phyloP scores from a whole-genome alignment of 23 tunicate species.

The Trididemnum miniatum region DNA sequence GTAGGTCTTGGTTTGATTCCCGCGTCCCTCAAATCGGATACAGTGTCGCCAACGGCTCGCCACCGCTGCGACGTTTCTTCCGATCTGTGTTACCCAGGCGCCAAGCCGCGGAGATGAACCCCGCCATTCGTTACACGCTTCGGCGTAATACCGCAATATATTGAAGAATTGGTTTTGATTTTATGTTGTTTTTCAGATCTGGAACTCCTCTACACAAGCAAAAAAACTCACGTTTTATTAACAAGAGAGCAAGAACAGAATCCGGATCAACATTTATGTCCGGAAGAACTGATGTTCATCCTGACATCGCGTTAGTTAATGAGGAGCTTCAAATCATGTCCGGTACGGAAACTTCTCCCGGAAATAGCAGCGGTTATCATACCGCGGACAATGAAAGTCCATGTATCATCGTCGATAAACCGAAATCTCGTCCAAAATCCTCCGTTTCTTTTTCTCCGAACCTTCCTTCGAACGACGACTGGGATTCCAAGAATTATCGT shows the following conservation, averaged over 20 bases:
- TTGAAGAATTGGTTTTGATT: too few species aligned
- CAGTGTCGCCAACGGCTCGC: too few species aligned
- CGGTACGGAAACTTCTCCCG: conserved; percentile 50
- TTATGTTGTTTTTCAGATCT: too few species aligned
- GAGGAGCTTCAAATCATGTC: conserved; percentile 49
- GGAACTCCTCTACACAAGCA: conserved; percentile 28
- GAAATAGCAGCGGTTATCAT: conserved; percentile 64
- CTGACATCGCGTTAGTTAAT: conserved; percentile 46
- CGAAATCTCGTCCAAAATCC: conserved; percentile 9
- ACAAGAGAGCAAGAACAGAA: conserved; percentile 59
- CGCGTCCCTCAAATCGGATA: too few species aligned
- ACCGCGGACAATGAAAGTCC: conserved; percentile 54
- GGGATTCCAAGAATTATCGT: conserved; percentile 8
- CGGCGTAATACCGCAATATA: too few species aligned
- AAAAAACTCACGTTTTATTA: conserved; percentile 23
- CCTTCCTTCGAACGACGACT: neutral
- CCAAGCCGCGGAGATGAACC: too few species aligned
- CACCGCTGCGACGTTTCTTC: too few species aligned
- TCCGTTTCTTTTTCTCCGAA: conserved; percentile 15
- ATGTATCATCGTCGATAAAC: conserved; percentile 9
- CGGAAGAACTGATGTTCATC: neutral
- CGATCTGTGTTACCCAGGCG: too few species aligned
- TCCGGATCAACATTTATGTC: neutral
- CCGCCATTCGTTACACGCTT: too few species aligned
- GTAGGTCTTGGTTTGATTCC: too few species aligned